Percentiles rank a stretch among this genome's conserved stretches.
Evolutionary conservation across 1,140 invertebrate genomes (phyloP).

Genomic region (Cyclina sinensis): DNA sequence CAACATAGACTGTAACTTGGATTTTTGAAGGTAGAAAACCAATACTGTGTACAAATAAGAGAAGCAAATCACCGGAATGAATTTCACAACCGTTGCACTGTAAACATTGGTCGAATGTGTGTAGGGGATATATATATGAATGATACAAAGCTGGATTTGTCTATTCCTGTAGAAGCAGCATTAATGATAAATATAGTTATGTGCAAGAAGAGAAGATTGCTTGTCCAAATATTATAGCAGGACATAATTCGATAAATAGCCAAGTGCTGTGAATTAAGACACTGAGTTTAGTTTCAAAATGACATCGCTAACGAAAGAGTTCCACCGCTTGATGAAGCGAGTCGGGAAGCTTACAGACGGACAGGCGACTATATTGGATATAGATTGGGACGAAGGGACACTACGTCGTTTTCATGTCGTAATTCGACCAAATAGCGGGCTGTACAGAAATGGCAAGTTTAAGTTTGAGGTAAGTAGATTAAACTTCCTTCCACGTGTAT

Average conservation of each 20-base stretch:
- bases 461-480: constrained; percentile 63
- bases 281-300: no score
- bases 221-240: not conserved
- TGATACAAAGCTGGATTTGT: no score
- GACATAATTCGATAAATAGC: not conserved
- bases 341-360: constrained; percentile 20
- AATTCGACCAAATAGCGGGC: constrained; percentile 85
- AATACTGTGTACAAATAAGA: not conserved
- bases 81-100: constrained; percentile 22
- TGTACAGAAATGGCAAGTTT: constrained; percentile 62
- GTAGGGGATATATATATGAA: no score
- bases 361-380: constrained; percentile 36
- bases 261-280: not conserved
- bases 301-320: not conserved
- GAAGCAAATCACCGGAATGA: not conserved
- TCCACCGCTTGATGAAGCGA: constrained; percentile 35
- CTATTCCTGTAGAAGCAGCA: no score
- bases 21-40: not conserved
- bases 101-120: no score
- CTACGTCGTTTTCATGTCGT: constrained; percentile 26
- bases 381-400: constrained; percentile 47
- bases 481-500: no score
- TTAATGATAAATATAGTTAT: no score
- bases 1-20: not conserved
- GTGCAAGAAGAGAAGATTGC: no score